A percentile compares a stretch with the other conserved stretches of the same genome.
Conservation (phyloP, 2,888 invertebrate genomes). For the Aleiodes testaceus region DNA sequence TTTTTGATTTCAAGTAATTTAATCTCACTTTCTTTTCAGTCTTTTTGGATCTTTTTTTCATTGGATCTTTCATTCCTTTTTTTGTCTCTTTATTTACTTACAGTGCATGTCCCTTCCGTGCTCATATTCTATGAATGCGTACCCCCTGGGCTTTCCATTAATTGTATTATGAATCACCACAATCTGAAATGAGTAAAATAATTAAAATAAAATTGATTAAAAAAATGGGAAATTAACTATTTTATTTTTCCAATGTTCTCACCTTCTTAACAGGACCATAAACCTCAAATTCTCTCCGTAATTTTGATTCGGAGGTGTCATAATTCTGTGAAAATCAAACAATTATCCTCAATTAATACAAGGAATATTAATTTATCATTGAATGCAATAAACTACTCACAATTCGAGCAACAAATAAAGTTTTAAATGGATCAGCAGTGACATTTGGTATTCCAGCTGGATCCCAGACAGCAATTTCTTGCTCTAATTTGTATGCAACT, state of each 20-base stretch:
- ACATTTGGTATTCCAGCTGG: conserved; percentile 85
- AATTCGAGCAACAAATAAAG: conserved; percentile 96
- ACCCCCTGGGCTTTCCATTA: conserved; percentile 95
- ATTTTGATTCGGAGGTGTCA: conserved; percentile 98
- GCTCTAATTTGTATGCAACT: conserved; percentile 97
- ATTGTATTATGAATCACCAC: conserved; percentile 89
- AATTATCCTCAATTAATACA: conserved; percentile 7
- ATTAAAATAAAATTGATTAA: background rate
- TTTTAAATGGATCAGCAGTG: conserved; percentile 96
- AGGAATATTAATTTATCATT: conserved; percentile 9
- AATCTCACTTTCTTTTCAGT: conserved; percentile 37
- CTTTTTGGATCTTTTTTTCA: conserved; percentile 18
- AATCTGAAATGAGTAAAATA: conserved; percentile 79
- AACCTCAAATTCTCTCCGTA: conserved; percentile 97
- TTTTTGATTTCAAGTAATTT: conserved; percentile 40
- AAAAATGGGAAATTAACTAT: too few relatives aligned
- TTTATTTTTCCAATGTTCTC: conserved; percentile 44
- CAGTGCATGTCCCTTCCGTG: conserved; percentile 99
- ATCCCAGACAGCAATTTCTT: conserved; percentile 98
- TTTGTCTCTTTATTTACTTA: conserved; percentile 78
- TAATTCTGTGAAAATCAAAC: conserved; percentile 85
- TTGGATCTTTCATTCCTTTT: conserved; percentile 24
- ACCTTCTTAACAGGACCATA: conserved; percentile 98
- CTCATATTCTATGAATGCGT: conserved; percentile 99
- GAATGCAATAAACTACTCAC: conserved; percentile 77